A percentile compares a stretch with the other conserved stretches of the same genome.
Evolutionary conservation across 2,113 vertebrate genomes (phyloP).

Genomic region (Xenopus borealis): DNA sequence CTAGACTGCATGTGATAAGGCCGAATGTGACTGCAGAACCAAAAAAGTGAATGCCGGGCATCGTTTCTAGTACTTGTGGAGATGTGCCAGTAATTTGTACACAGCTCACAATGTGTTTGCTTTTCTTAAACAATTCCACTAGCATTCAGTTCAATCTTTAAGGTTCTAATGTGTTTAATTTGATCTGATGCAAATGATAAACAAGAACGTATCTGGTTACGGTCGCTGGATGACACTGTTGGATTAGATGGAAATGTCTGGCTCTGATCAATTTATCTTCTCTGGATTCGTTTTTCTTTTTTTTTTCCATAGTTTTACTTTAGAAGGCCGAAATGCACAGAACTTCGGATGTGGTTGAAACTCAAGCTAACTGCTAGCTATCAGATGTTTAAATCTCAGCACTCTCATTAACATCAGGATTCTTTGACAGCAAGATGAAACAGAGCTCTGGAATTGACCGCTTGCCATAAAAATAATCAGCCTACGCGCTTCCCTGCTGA

Average conservation of each 20-base stretch:
- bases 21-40: not conserved
- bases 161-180: not conserved
- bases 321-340: constrained; percentile 13
- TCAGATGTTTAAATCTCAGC: constrained; percentile 36
- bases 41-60: not conserved
- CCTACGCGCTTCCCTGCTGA: constrained; percentile 13
- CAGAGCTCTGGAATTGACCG: constrained; percentile 29
- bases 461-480: constrained; percentile 43
- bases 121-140: not conserved
- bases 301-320: not conserved
- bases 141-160: too few species aligned
- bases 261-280: not conserved
- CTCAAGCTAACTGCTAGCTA: constrained; percentile 7
- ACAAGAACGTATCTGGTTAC: not conserved
- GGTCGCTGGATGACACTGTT: not conserved
- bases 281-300: not conserved
- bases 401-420: constrained; percentile 32
- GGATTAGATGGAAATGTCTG: not conserved
- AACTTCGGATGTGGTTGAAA: constrained; percentile 37
- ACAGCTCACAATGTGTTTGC: not conserved
- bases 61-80: not conserved
- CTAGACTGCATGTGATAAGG: not conserved
- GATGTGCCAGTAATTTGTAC: not conserved
- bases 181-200: not conserved
- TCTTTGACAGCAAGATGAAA: constrained; percentile 43